Conservation (phyloP, 2,888 invertebrate genomes). For the Phyllotreta striolata region DNA sequence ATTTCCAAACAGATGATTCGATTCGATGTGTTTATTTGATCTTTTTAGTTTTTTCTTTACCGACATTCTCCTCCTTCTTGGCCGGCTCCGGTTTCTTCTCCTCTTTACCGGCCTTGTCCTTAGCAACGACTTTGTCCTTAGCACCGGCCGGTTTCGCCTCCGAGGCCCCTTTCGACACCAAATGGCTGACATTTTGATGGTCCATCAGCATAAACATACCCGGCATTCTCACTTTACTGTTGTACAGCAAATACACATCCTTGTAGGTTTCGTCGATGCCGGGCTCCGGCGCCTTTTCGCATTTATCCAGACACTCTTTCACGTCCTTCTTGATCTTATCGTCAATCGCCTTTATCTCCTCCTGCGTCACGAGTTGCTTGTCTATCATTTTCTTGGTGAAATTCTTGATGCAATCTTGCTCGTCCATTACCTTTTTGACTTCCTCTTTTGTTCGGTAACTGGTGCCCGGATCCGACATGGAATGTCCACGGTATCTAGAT, state of each 20-base stretch:
- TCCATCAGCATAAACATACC: conserved; percentile 21
- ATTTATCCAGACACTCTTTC: conserved; percentile 32
- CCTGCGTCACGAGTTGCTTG: conserved; percentile 75
- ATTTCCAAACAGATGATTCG: too few relatives aligned
- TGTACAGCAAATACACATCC: conserved; percentile 40
- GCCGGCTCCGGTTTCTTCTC: too few relatives aligned
- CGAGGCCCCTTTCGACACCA: background rate
- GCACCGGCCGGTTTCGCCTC: background rate
- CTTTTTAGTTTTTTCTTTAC: too few relatives aligned
- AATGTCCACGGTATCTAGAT: conserved; percentile 84
- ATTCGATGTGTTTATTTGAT: too few relatives aligned
- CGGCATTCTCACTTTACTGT: conserved; percentile 35
- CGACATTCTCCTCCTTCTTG: too few relatives aligned
- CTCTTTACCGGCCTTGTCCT: background rate
- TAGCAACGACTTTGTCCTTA: background rate
- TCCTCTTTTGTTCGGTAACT: conserved; percentile 92
- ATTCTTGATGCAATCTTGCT: conserved; percentile 89
- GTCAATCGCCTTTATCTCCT: conserved; percentile 83
- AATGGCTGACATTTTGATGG: conserved; percentile 33
- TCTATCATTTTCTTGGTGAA: conserved; percentile 84
- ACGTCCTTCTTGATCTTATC: conserved; percentile 79
- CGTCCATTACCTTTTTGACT: conserved; percentile 90
- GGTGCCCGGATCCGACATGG: conserved; percentile 98
- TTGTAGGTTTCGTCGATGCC: conserved; percentile 35
- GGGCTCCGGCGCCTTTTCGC: conserved; percentile 27